These are phyloP conservation scores for Drosophila erecta DNA, from an alignment of 1,140 invertebrate genomes.

Conservation along the genomic window DNA sequence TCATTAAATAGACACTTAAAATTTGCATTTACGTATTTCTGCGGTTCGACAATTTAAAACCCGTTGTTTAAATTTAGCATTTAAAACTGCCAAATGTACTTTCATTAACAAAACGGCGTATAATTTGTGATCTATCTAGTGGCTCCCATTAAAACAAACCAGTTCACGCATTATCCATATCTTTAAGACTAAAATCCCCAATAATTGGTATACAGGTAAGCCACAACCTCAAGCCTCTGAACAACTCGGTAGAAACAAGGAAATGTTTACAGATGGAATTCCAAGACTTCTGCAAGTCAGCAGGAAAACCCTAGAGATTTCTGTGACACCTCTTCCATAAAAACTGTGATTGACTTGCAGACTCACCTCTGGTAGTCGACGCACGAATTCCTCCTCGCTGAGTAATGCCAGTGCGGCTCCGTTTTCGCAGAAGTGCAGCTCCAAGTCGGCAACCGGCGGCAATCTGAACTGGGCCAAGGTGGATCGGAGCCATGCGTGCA, in stretches of 20 bases:
- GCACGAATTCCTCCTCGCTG: conserved; percentile 93
- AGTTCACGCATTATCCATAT: conserved; percentile 1
- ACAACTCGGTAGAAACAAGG: background rate
- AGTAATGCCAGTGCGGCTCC: conserved; percentile 91
- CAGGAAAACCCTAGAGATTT: conserved; percentile 19
- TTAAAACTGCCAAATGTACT: background rate
- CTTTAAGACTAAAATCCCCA: background rate
- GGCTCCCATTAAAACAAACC: conserved; percentile 2
- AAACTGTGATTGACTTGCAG: conserved; percentile 6
- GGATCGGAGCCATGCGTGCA: conserved; percentile 94
- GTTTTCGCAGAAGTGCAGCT: conserved; percentile 87
- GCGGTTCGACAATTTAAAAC: conserved; percentile 1
- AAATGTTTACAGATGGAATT: conserved; percentile 1
- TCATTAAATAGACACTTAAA: background rate
- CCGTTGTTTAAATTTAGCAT: background rate
- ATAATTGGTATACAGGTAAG: background rate
- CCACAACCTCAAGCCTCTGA: background rate
- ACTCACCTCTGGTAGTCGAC: conserved; percentile 91
- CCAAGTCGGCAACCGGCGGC: conserved; percentile 90
- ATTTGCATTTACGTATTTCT: conserved; percentile 4
- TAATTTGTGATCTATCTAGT: background rate
- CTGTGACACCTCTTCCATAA: conserved; percentile 7
- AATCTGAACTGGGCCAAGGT: conserved; percentile 91
- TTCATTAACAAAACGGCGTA: background rate
- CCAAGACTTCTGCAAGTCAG: conserved; percentile 16